Base-by-base conservation (phyloP, 1,140 invertebrate genomes). In the Pseudomyrmex cubaensis region DNA sequence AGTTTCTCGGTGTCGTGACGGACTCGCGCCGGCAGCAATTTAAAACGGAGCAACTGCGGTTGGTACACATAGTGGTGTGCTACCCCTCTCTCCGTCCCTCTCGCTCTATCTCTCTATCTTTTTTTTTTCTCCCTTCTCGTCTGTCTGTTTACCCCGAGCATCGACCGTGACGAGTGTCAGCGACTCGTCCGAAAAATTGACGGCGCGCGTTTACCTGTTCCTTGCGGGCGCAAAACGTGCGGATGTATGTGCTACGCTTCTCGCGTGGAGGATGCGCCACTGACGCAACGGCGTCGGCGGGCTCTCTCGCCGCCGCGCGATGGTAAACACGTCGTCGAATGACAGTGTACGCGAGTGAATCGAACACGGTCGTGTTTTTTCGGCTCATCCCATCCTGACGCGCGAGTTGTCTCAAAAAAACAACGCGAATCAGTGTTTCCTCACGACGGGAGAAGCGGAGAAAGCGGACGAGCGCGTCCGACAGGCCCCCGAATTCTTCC, bases 311-410 rank as follows among this genome's bases (percentile, higher is more conserved):
- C 12, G 22, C 50, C 22, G 57, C 35, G 46, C 22, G 69, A 88
- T 74, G 62, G 82, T 90, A 91, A 90, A 90, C 90, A 91, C 90
- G 87, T 61, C 90, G 87, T 61, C 66, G 22, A 87, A 85, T 91
- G 89, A 91, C 90, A 90, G 86, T 82, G 85, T 82, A 82, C 59
- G 66, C 46, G 75, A 86, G 77, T 75, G 76, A 80, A 35, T 35
- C 35, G 44, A 59, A 46, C 44, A 12, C 82, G 75, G 63, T 48
- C 75, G 75, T 88, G 69, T 76, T 56, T 35, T 35, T 35, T 76
- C 59, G 75, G 70, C 61, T 75, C 66, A 52, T 61, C 50, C 44
- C 57, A 12, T 35, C 5, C 52, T 22, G 67, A 59, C 48, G 48
- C 67, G 59, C 7, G 54, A 57, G 54, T 59, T 52, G 5, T 5